phyloP scores from a whole-genome alignment of 2,113 vertebrate genomes.

The Neodon shergylaensis region DNA sequence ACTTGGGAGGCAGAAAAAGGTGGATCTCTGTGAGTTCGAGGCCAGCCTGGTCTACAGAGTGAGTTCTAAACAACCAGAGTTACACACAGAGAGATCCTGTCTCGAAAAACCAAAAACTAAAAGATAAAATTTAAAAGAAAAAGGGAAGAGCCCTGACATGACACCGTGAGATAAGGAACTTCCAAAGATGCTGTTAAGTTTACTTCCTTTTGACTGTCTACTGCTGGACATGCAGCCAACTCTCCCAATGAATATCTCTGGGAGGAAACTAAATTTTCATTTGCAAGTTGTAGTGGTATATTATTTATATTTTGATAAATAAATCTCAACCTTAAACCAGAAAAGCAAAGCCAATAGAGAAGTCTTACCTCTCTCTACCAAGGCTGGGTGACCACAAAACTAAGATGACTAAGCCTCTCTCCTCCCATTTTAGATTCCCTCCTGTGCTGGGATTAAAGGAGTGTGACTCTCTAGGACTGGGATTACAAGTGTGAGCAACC shows the following conservation, averaged over 20 bases:
- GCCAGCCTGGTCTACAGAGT: neutral
- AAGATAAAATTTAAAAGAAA: neutral
- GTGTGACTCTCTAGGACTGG: no score
- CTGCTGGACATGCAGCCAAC: neutral
- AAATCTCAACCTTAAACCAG: no score
- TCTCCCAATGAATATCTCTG: neutral
- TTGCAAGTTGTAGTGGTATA: neutral
- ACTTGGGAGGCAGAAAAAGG: neutral
- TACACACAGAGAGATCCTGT: neutral
- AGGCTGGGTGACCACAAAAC: no score
- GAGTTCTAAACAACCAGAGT: neutral
- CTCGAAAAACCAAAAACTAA: neutral
- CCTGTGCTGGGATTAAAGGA: no score
- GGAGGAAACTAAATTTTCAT: neutral
- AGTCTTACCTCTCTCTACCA: no score
- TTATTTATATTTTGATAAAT: no score
- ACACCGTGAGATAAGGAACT: neutral
- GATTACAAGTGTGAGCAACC: no score
- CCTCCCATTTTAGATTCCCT: no score
- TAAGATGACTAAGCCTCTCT: no score
- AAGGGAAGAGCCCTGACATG: neutral
- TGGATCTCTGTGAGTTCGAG: neutral
- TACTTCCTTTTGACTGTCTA: neutral
- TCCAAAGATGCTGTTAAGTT: neutral
- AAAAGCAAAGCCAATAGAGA: no score